phyloP scores from a whole-genome alignment of 2,113 vertebrate species.

The Xiphophorus couchianus region DNA sequence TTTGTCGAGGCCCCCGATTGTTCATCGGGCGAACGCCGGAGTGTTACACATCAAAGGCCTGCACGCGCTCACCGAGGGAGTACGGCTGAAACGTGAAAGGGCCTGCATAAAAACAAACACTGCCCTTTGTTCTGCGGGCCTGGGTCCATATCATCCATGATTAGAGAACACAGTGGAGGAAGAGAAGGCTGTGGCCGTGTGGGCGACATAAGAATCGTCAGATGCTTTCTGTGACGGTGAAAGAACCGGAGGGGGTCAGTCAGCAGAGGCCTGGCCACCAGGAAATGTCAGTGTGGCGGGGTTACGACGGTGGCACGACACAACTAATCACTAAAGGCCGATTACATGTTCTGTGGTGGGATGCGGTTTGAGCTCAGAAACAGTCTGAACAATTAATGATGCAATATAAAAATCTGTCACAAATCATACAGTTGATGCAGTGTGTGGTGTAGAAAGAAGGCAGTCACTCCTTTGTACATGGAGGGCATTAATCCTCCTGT shows the following conservation, averaged over 20 bases:
- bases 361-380: slow-evolving; percentile 14
- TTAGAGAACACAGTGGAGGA: slow-evolving; percentile 67
- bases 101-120: slow-evolving; percentile 73
- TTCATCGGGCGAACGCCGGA: slow-evolving; percentile 41
- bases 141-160: slow-evolving; percentile 50
- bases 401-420: neutral
- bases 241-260: slow-evolving; percentile 64
- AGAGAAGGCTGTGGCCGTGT: slow-evolving; percentile 35
- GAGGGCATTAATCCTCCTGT: too few relatives aligned
- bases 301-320: slow-evolving; percentile 69
- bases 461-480: neutral
- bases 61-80: slow-evolving; percentile 58
- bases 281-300: slow-evolving; percentile 75
- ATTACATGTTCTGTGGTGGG: slow-evolving; percentile 59
- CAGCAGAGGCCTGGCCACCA: slow-evolving; percentile 49
- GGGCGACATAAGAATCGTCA: slow-evolving; percentile 19
- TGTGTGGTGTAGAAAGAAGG: neutral
- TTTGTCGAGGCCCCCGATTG: slow-evolving; percentile 22
- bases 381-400: neutral
- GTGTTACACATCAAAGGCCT: slow-evolving; percentile 72
- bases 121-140: slow-evolving; percentile 68
- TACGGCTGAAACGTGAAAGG: slow-evolving; percentile 67
- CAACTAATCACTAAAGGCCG: slow-evolving; percentile 62
- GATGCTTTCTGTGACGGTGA: slow-evolving; percentile 27
- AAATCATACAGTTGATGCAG: neutral